phyloP scores from a whole-genome alignment of 2,888 invertebrate species.

The Dryocosmus kuriphilus region DNA sequence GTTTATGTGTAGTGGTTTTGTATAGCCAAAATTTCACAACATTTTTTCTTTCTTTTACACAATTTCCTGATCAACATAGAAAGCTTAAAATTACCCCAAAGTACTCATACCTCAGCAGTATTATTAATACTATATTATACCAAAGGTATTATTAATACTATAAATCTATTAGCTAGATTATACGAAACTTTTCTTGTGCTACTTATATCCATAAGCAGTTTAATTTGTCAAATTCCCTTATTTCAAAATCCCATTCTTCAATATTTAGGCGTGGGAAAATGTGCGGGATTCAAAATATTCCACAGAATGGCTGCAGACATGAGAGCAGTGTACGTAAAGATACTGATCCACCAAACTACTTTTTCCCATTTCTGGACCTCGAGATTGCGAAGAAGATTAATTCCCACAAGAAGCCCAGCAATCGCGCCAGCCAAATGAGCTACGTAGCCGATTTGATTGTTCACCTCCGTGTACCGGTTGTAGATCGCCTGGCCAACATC shows the following conservation, averaged over 20 bases:
- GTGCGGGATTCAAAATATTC: constrained; percentile 83
- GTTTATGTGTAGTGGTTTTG: too few species aligned
- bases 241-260: not conserved
- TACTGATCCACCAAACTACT: constrained; percentile 89
- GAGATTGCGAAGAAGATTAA: constrained; percentile 90
- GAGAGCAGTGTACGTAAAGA: constrained; percentile 84
- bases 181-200: too few species aligned
- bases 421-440: constrained; percentile 96
- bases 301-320: constrained; percentile 87
- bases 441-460: constrained; percentile 93
- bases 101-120: too few species aligned
- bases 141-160: too few species aligned
- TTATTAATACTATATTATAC: too few species aligned
- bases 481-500: constrained; percentile 96
- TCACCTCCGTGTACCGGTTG: constrained; percentile 86
- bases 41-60: too few species aligned
- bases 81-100: too few species aligned
- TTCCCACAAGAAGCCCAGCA: constrained; percentile 91
- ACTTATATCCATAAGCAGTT: too few species aligned
- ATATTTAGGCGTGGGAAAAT: constrained; percentile 74
- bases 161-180: too few species aligned
- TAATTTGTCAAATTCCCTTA: not conserved
- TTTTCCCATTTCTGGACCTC: constrained; percentile 90
- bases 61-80: too few species aligned
- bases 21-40: too few species aligned